Conservation (phyloP, 2,888 invertebrate genomes). For the Protodeltote pygarga region DNA sequence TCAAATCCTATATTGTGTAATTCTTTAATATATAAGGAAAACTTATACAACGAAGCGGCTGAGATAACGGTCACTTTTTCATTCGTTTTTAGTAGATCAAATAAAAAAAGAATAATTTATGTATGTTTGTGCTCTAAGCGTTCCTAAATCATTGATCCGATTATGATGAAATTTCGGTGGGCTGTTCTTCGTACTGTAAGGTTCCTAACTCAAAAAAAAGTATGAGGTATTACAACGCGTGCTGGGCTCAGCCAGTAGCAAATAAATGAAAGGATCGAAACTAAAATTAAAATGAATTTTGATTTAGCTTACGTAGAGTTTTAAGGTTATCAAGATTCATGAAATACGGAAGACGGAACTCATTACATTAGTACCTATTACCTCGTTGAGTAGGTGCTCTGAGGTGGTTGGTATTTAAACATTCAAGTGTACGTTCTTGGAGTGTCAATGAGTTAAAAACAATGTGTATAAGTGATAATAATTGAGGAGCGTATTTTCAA, state of each 20-base stretch:
- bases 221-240: too few relatives aligned
- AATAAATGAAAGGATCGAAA: neutral
- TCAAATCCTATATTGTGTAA: too few relatives aligned
- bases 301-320: constrained; percentile 23
- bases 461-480: neutral
- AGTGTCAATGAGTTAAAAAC: neutral
- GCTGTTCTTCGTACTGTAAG: too few relatives aligned
- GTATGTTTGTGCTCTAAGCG: too few relatives aligned
- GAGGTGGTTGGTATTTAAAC: constrained; percentile 3
- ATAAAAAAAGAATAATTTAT: too few relatives aligned
- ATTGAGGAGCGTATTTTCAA: too few relatives aligned
- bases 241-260: too few relatives aligned
- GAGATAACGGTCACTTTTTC: too few relatives aligned
- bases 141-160: too few relatives aligned
- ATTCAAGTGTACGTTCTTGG: constrained; percentile 28
- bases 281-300: constrained; percentile 14
- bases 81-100: constrained; percentile 6
- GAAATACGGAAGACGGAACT: constrained; percentile 40
- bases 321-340: constrained; percentile 42
- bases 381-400: constrained; percentile 9
- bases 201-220: constrained; percentile 1
- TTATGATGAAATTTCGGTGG: too few relatives aligned
- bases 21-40: constrained; percentile 3
- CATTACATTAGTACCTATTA: constrained; percentile 12
- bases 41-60: neutral